Evolutionary conservation across 2,888 invertebrate species (phyloP), one percentile per base, ranked within the genome.

Genomic region (Tiliacea citrago): DNA sequence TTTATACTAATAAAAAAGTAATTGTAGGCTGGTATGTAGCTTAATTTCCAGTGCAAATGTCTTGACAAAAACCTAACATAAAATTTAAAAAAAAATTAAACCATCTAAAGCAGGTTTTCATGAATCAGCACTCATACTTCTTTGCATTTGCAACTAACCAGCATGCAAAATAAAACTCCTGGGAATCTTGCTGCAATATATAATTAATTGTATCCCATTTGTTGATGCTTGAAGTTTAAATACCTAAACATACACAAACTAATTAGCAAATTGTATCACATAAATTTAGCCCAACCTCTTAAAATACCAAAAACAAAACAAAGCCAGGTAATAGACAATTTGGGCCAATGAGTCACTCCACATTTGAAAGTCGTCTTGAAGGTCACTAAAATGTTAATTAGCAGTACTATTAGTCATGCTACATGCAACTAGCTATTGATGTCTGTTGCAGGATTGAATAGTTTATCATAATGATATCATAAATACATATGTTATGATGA

Each of bases 311-410:
- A 12, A 42, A 24, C 24, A 53, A 42, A 58, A 49, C 16, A 24
- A n/a, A 68, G 21, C 18, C 47, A 39, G 47, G 24, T 18, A 63
- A 69, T 55, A 66, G 61, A 69, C 53, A 69, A 66, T 71, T 68
- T 73, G 60, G 47, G 51, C 55, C 68, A 66, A 39, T 61, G 86
- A 82, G n/a, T 82, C 86, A 77, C 16, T 53, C 53, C 73, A 72
- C n/a, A 62, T 70, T 78, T 61, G 67, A 82, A 63, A 79, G 69
- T 47, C 0, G 2, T 60, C 42, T 61, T 29, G 8, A 57, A 49
- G 35, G 35, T 82, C 82, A 86, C 60, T 77, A 13, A 13, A 62
- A 84, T 81, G 85, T 60, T 84, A 84, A 85, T 84, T 76, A 3
- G 1, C 49, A 60, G 49, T 45, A 70, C 35, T 53, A 53, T 82